Percentiles rank a stretch among this genome's conserved stretches.
phyloP scores from a whole-genome alignment of 2,797 vertebrate species.

The Lophotriccus pileatus region DNA sequence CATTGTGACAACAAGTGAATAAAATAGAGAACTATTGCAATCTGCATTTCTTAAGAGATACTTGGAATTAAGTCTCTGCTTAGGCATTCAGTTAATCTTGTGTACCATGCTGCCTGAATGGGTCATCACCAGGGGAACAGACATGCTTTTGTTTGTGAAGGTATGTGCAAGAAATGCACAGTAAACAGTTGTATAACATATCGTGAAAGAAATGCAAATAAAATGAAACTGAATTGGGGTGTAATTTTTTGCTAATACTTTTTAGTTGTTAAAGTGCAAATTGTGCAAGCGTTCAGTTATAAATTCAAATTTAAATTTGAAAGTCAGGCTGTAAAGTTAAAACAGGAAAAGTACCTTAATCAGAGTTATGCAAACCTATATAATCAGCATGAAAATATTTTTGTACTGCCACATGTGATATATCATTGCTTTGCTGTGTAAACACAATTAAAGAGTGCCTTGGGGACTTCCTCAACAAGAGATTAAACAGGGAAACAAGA shows the following conservation, averaged over 20 bases:
- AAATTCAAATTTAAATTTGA: conserved; percentile 34
- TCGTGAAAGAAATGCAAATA: not conserved
- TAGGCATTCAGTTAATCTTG: not conserved
- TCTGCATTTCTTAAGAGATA: not conserved
- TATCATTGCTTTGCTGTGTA: conserved; percentile 69
- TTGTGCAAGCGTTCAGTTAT: conserved; percentile 28
- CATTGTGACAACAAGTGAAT: not conserved
- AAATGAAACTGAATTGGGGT: not conserved
- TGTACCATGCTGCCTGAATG: not conserved
- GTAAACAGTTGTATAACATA: not conserved
- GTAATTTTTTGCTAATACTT: conserved; percentile 1
- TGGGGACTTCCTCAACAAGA: conserved; percentile 65
- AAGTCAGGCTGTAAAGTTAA: conserved; percentile 43
- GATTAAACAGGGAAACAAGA: conserved; percentile 69
- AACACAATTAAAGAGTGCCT: conserved; percentile 67
- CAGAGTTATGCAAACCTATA: conserved; percentile 45
- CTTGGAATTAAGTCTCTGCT: not conserved
- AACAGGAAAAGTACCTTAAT: conserved; percentile 57
- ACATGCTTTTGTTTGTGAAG: not conserved
- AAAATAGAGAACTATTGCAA: not conserved
- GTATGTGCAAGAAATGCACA: not conserved
- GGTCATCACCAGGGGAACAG: not conserved
- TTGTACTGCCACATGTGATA: conserved; percentile 70
- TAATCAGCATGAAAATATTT: conserved; percentile 73
- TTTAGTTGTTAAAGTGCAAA: conserved; percentile 19